Evolutionary conservation across 2,113 vertebrate genomes (phyloP).

Genomic region (Mustelus asterias): DNA sequence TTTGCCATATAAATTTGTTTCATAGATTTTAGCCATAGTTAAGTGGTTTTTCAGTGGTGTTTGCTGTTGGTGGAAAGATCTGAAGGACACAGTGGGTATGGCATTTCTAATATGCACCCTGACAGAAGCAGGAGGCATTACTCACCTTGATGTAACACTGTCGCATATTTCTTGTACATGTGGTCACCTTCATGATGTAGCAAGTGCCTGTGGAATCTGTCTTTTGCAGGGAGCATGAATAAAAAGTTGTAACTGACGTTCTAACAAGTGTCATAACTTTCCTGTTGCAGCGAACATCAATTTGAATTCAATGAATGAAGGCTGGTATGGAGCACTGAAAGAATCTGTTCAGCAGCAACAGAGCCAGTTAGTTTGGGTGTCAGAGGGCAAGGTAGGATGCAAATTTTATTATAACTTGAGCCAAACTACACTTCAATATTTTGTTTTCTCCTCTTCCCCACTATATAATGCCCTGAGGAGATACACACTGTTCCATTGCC

Average conservation of each 20-base stretch:
- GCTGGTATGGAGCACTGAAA: slow-evolving; percentile 94
- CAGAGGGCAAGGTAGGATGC: slow-evolving; percentile 89
- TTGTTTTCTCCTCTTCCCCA: not conserved
- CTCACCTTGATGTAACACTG: not conserved
- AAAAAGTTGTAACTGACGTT: not conserved
- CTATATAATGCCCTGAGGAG: not conserved
- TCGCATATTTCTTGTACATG: not conserved
- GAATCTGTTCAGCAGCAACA: slow-evolving; percentile 94
- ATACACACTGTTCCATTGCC: not conserved
- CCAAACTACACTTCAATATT: not conserved
- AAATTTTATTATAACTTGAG: not conserved
- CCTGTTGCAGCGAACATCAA: slow-evolving; percentile 86
- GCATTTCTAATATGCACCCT: not conserved
- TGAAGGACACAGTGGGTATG: not conserved
- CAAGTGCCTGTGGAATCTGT: not conserved
- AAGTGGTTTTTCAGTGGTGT: not conserved
- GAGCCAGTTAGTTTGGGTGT: slow-evolving; percentile 97
- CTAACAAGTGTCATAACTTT: slow-evolving; percentile 34
- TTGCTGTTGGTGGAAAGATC: not conserved
- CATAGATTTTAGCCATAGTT: not conserved
- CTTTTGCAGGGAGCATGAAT: not conserved
- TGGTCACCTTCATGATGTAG: not conserved
- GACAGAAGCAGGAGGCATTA: not conserved
- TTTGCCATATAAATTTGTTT: not conserved
- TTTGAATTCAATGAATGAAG: slow-evolving; percentile 97